Evolutionary conservation across 2,888 invertebrate genomes (phyloP).

Genomic region (Drosophila rellima): DNA sequence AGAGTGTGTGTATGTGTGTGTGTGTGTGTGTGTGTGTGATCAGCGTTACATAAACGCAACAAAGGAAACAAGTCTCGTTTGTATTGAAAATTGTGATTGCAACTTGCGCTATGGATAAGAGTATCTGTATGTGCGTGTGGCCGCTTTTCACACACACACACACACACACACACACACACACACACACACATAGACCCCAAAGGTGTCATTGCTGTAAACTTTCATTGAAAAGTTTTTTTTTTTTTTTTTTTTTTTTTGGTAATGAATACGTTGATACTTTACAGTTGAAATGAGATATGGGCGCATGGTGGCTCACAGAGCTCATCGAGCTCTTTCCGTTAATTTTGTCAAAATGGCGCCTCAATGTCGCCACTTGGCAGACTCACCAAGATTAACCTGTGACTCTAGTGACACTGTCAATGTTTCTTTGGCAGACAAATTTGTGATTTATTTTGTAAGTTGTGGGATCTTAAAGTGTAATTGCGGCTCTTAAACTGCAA

Average conservation of each 20-base stretch:
- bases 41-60: slow-evolving; percentile 50
- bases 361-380: no score
- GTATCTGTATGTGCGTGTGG: slow-evolving; percentile 14
- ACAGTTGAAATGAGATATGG: neutral
- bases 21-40: slow-evolving; percentile 11
- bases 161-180: neutral
- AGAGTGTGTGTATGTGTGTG: slow-evolving; percentile 1
- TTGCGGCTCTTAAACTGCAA: slow-evolving; percentile 4
- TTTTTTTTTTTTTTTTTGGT: neutral
- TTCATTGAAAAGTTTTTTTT: slow-evolving; percentile 27
- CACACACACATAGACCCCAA: slow-evolving; percentile 3
- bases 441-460: neutral
- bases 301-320: no score
- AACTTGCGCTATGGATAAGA: slow-evolving; percentile 48
- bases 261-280: slow-evolving; percentile 27
- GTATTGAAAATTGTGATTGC: slow-evolving; percentile 67
- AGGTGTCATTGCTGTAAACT: slow-evolving; percentile 35
- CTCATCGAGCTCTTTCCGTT: neutral
- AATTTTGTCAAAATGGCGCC: neutral
- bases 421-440: no score
- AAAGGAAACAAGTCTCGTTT: slow-evolving; percentile 63
- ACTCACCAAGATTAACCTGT: no score
- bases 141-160: neutral
- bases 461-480: neutral
- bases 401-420: no score